Evolutionary conservation across 2,797 vertebrate genomes (phyloP), one percentile per base, ranked within the genome.

Genomic region (Melanotaenia pygmaea): DNA sequence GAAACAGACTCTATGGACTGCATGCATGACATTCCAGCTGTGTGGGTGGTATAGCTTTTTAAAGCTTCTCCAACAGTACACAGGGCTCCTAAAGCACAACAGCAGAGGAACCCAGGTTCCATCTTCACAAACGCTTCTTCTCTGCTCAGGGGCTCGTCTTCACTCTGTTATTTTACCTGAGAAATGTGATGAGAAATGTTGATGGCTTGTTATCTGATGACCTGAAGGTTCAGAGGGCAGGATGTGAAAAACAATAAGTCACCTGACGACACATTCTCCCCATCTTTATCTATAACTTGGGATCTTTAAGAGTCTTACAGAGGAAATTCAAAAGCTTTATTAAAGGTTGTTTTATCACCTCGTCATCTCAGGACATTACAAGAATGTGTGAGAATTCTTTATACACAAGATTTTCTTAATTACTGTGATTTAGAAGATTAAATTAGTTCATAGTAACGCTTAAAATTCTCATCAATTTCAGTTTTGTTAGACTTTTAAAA

Each of bases 11-110:
- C 93, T 95, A 94, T 94, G 91, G 93, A 95, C 95, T 94, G 94
- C 96, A 94, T 95, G 93, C 94, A 94, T 94, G 90, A 93, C 95
- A 96, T 98, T 97, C 95, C 96, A 95, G 94, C 95, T 90, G 95
- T 94, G 94, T 96, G 96, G 95, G 95, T 96, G 96, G 96, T 91
- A 94, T 85, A 64, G 87, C 87, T 89, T 90, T 94, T 94, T 94
- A 94, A 92, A 90, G 91, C 92, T 92, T 92, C 93, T 95, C 92
- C 92, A 93, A 79, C 94, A 85, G 93, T 87, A 93, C 93, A 92
- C 81, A 82, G 77, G 75, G 70, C 81, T 92, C 84, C 82, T 73
- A 68, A 83, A 87, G 82, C 89, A 74, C 82, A 91, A 75, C 62
- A 74, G 80, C 85, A 88, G 69, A 79, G 58, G 84, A 87, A 76